These are phyloP conservation scores for Tupaia chinensis DNA, from an alignment of 2,113 vertebrate genomes.

Conservation along the genomic window DNA sequence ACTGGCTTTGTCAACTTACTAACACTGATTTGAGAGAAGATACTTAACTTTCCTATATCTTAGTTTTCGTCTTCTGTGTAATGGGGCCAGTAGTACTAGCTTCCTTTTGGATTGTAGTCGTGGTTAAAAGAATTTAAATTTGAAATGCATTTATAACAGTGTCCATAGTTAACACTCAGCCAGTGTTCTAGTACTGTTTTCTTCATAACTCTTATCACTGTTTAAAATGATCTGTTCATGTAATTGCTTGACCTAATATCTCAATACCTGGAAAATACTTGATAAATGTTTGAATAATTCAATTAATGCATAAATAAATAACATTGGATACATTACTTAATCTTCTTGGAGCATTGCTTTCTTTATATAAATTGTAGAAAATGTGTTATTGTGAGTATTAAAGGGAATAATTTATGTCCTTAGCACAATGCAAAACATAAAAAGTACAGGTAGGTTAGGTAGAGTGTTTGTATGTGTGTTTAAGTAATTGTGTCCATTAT, in stretches of 20 bases:
- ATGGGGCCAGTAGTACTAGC: not conserved
- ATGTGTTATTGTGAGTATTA: not conserved
- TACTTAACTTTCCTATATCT: not conserved
- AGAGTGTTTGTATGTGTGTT: not conserved
- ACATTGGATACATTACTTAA: slow-evolving; percentile 19
- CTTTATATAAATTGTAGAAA: slow-evolving; percentile 11
- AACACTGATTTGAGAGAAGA: not conserved
- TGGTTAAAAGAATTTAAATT: slow-evolving; percentile 31
- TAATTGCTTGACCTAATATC: slow-evolving; percentile 31
- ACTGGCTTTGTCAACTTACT: not conserved
- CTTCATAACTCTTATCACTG: not conserved
- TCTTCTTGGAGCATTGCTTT: slow-evolving; percentile 10
- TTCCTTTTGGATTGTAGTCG: not conserved
- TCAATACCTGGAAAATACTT: not conserved
- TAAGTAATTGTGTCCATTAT: not conserved
- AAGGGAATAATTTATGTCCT: slow-evolving; percentile 33
- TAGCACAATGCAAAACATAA: not conserved
- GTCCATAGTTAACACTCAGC: not conserved
- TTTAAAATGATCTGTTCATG: slow-evolving; percentile 13
- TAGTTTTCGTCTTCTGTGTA: slow-evolving; percentile 5
- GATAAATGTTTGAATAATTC: not conserved
- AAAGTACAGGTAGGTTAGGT: not conserved
- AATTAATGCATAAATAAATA: slow-evolving; percentile 55
- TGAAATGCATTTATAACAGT: not conserved
- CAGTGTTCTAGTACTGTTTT: not conserved